Conservation (phyloP, 2,113 vertebrate genomes). For the Amblyornis subalaris region DNA sequence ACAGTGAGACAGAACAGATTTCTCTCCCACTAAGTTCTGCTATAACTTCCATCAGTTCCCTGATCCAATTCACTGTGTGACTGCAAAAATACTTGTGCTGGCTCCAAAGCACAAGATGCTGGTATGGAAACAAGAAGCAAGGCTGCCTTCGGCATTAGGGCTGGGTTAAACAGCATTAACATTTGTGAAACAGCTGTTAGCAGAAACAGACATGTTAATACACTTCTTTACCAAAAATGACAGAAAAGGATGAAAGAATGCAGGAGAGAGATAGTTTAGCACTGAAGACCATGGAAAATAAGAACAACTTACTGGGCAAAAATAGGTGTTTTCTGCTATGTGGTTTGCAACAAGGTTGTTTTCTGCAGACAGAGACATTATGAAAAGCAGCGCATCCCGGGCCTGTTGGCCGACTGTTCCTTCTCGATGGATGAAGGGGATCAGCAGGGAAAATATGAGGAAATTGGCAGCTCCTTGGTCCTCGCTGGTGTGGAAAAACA, state of each 20-base stretch:
- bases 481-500: conserved; percentile 97
- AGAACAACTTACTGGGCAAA: conserved; percentile 88
- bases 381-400: conserved; percentile 90
- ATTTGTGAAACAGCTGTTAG: not conserved
- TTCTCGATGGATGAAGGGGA: conserved; percentile 95
- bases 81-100: not conserved
- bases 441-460: conserved; percentile 95
- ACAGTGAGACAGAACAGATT: not conserved
- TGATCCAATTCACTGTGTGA: not conserved
- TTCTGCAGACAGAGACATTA: conserved; percentile 95
- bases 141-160: fast-evolving
- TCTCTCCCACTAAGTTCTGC: not conserved
- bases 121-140: not conserved
- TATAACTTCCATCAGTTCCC: not conserved
- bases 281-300: not conserved
- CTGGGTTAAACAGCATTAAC: not conserved
- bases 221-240: not conserved
- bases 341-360: conserved; percentile 87
- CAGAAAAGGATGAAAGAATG: not conserved
- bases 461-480: conserved; percentile 98
- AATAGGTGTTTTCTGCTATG: conserved; percentile 92
- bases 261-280: not conserved
- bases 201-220: not conserved
- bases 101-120: not conserved
- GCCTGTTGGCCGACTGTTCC: conserved; percentile 93